Base-by-base conservation (phyloP, 1,140 invertebrate species). In the Monomorium pharaonis region DNA sequence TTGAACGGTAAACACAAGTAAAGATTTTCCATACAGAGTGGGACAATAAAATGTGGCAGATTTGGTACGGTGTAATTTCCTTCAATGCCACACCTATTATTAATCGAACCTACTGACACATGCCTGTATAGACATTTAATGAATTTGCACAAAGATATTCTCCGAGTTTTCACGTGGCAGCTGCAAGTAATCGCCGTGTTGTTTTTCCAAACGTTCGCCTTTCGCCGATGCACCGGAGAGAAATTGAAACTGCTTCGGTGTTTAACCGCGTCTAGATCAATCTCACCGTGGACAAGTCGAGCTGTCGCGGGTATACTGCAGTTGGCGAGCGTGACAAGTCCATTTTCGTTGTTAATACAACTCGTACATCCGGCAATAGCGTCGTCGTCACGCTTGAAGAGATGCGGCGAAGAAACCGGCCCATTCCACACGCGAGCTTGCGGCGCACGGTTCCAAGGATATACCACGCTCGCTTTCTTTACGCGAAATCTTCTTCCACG, bases 181-280 rank as follows among this genome's bases (percentile, higher is more conserved):
- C 7, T 21, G 65, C 37, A 74, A 67, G 30, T 62, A 84, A 84
- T 76, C 27, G 33, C 18, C 60, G 30, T 83, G 54, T 74, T 74
- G 18, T 42, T 67, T 83, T 44, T 72, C 65, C 49, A 81, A 81
- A 81, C 51, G 65, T 81, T 81, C 44, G 33, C 10, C 63, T 80
- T 70, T n/a, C 77, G 30, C 18, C 47, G 21, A 56, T 44, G 24
- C 4, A 44, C 47, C 2, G 21, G 63, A 56, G 37, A 30, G 65
- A 58, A 58, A 81, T 56, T 44, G 65, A 81, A 81, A 49, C 18
- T 24, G 44, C 76, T 70, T 56, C n/a, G 65, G 12, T n/a, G n/a
- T 12, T 58, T 72, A 81, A 81, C 21, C 37, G 49, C 24, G 77
- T 49, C 69, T 30, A 72, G 65, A 70, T 81, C 72, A 83, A 83